phyloP scores from a whole-genome alignment of 2,888 invertebrate genomes.

The Smittia aterrima region DNA sequence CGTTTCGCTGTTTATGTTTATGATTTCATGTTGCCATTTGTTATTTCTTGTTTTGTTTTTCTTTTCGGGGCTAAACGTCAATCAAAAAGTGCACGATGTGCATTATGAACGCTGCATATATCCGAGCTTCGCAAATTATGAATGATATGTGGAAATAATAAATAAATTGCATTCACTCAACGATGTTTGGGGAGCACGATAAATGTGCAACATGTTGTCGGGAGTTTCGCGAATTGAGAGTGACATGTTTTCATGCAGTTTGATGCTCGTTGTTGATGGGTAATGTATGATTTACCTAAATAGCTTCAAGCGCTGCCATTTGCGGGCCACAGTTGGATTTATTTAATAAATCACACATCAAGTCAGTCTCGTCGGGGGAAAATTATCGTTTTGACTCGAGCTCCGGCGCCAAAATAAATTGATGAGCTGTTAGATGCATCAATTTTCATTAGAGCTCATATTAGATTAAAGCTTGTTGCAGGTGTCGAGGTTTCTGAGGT shows the following conservation, averaged over 20 bases:
- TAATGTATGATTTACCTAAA: background rate
- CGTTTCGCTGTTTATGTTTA: slow-evolving; percentile 24
- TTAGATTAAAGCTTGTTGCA: background rate
- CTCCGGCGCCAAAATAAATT: background rate
- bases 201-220: slow-evolving; percentile 32
- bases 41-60: background rate
- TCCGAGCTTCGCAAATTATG: slow-evolving; percentile 11
- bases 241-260: slow-evolving; percentile 27
- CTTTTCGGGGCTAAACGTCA: background rate
- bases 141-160: slow-evolving; percentile 38
- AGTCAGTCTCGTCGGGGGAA: background rate
- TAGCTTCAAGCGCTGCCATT: background rate
- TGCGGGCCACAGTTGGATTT: slow-evolving; percentile 38
- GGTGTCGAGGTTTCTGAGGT: too few species aligned
- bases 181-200: background rate
- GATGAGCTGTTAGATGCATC: slow-evolving; percentile 23
- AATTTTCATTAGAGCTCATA: slow-evolving; percentile 22
- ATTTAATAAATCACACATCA: slow-evolving; percentile 23
- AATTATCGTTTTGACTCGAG: background rate
- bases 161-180: background rate
- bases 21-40: background rate
- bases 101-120: background rate
- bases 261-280: background rate
- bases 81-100: background rate
- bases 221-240: slow-evolving; percentile 16